Evolutionary conservation across 2,113 vertebrate genomes (phyloP).

Genomic region (Morphnarchus princeps): DNA sequence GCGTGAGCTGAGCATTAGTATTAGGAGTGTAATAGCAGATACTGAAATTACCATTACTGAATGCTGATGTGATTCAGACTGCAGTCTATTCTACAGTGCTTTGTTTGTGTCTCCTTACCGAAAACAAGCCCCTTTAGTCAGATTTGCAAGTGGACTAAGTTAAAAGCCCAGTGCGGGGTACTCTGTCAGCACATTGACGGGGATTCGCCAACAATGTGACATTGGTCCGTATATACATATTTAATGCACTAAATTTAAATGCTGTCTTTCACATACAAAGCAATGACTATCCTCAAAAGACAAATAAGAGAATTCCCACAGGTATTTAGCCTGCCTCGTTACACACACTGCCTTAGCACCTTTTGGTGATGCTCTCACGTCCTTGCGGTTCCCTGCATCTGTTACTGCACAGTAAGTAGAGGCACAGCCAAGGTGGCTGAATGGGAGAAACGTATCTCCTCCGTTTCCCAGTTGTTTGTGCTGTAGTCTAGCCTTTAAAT

Average conservation of each 20-base stretch:
- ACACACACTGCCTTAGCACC: neutral
- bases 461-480: neutral
- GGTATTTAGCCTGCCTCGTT: neutral
- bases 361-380: neutral
- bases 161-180: neutral
- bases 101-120: neutral
- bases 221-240: neutral
- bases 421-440: neutral
- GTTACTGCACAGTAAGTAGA: neutral
- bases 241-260: neutral
- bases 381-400: neutral
- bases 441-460: neutral
- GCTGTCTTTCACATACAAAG: neutral
- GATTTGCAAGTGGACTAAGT: neutral
- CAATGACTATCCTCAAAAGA: neutral
- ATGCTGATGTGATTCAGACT: neutral
- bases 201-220: neutral
- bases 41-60: neutral
- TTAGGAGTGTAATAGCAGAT: neutral
- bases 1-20: neutral
- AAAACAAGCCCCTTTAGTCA: neutral
- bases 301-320: neutral
- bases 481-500: neutral
- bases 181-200: neutral
- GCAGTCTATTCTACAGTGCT: neutral